Base-by-base conservation (phyloP, 2,113 vertebrate species). In the Copsychus sechellarum region DNA sequence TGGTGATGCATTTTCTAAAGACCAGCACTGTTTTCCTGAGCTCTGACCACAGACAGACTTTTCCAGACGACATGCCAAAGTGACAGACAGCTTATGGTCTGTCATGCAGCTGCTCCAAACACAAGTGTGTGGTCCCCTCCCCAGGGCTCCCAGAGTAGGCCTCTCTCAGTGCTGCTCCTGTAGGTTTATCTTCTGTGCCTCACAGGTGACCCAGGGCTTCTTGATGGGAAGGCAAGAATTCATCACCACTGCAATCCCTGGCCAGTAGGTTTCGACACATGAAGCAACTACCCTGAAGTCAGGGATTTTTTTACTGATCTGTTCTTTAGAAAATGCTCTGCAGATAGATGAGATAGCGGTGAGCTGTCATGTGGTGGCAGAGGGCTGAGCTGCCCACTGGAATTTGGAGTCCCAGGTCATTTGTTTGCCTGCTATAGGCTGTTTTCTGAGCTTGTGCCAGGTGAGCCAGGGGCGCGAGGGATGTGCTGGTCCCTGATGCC, bases 271-370 rank as follows among this genome's bases (percentile, higher is more conserved):
- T 51, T 38, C 3, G 13, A 31, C 24, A 48, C 5, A 2, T 18
- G 11, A 78, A 89, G 8, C 40, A 67, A 14, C 15, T 47, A 7
- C 47, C 8, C 34, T 29, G 60, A 65, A 51, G 26, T 66, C 26
- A 26, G 40, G 16, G 11, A n/a, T 0, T 3, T n/a, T 65, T 65
- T 88, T n/a, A 16, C 26, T 50, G 60, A 15, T 1, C 0, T 17
- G 3, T 62, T 74, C 64, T 40, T 74, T 67, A 56, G 65, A 40
- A 92, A 92, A 71, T 11, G 10, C 9, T 10, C 80, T 86, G 53
- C 65, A 84, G 26, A 8, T 16, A 17, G 9, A 29, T 42, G 50
- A 51, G 81, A 17, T 2, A 13, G 36, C 7, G 17, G 11, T 23
- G 34, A 66, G 7, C 22, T 77, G 7, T 43, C 12, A 5, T 28